Percentiles rank a stretch among this genome's conserved stretches.
Conservation (phyloP, 1,140 invertebrate genomes). For the Drosophila trapezifrons region DNA sequence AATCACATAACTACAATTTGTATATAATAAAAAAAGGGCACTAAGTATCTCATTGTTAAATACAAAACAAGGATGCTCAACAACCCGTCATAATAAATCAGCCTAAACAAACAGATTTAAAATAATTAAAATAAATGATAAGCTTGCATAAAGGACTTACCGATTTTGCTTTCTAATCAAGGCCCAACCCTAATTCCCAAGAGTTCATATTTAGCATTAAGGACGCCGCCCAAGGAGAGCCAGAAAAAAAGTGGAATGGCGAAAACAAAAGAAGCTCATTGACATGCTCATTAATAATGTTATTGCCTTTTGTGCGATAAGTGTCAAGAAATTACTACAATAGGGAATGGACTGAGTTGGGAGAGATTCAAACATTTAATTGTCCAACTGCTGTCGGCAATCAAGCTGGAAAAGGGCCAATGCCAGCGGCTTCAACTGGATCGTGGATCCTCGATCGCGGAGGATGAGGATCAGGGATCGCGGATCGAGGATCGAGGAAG, state of each 20-base stretch:
- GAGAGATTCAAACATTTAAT: constrained; percentile 77
- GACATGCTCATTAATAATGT: constrained; percentile 83
- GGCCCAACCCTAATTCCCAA: constrained; percentile 22
- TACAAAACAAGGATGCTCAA: not conserved
- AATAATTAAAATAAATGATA: constrained; percentile 9
- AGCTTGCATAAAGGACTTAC: constrained; percentile 1
- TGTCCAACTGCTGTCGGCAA: constrained; percentile 77
- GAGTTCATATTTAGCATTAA: constrained; percentile 29
- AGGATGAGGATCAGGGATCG: constrained; percentile 8
- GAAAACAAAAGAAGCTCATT: constrained; percentile 76
- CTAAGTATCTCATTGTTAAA: not conserved
- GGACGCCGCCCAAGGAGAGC: constrained; percentile 35
- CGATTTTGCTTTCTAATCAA: constrained; percentile 22
- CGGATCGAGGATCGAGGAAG: constrained; percentile 43
- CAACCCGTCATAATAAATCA: constrained; percentile 12
- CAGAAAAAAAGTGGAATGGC: constrained; percentile 30
- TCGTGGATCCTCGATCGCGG: constrained; percentile 40
- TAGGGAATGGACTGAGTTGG: constrained; percentile 46
- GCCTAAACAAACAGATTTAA: constrained; percentile 11
- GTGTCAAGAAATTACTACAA: constrained; percentile 82
- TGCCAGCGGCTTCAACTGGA: constrained; percentile 14
- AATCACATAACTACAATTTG: not conserved
- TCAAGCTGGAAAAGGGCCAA: constrained; percentile 69
- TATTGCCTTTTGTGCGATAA: constrained; percentile 83
- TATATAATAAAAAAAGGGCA: not conserved